Evolutionary conservation across 2,113 vertebrate genomes (phyloP).

Genomic region (Nansenia antarctica): DNA sequence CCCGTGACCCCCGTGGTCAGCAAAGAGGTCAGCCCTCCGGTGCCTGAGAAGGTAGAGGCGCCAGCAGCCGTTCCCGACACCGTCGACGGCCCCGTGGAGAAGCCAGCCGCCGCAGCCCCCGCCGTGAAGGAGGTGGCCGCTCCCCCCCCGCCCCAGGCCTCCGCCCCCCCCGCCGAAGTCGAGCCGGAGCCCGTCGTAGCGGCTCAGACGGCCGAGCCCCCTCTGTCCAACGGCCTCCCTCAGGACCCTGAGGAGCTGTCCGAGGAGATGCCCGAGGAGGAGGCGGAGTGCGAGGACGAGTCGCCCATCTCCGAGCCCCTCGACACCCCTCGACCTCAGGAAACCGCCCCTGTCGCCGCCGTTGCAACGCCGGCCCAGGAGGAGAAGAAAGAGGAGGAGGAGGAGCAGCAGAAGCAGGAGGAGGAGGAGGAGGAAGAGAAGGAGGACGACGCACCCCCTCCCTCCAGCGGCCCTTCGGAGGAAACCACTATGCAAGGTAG

Average conservation of each 20-base stretch:
- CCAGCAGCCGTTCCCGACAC: slow-evolving; percentile 9
- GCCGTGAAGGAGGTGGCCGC: slow-evolving; percentile 45
- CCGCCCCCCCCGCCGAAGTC: slow-evolving; percentile 3
- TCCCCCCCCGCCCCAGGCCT: slow-evolving; percentile 27
- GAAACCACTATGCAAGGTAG: slow-evolving; percentile 84
- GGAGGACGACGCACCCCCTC: slow-evolving; percentile 57
- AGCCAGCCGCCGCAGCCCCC: slow-evolving; percentile 23
- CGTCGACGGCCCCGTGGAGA: slow-evolving; percentile 39
- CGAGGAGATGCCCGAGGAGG: slow-evolving; percentile 67
- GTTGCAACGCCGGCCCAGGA: slow-evolving; percentile 37
- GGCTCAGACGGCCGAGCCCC: slow-evolving; percentile 70
- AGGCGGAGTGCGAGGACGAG: slow-evolving; percentile 74
- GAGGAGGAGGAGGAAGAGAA: slow-evolving; percentile 26
- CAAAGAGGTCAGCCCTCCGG: neutral
- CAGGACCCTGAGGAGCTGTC: slow-evolving; percentile 64
- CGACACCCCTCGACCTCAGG: slow-evolving; percentile 58
- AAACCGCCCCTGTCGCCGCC: slow-evolving; percentile 52
- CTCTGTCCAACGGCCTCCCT: slow-evolving; percentile 81
- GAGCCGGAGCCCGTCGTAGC: slow-evolving; percentile 62
- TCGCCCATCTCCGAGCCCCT: slow-evolving; percentile 76
- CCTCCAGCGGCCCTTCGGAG: slow-evolving; percentile 63
- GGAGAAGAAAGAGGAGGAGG: neutral
- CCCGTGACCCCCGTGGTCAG: neutral
- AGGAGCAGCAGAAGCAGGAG: no score
- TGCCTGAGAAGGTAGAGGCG: slow-evolving; percentile 66